Evolutionary conservation across 2,797 vertebrate genomes (phyloP).

Genomic region (Remorina albescens): DNA sequence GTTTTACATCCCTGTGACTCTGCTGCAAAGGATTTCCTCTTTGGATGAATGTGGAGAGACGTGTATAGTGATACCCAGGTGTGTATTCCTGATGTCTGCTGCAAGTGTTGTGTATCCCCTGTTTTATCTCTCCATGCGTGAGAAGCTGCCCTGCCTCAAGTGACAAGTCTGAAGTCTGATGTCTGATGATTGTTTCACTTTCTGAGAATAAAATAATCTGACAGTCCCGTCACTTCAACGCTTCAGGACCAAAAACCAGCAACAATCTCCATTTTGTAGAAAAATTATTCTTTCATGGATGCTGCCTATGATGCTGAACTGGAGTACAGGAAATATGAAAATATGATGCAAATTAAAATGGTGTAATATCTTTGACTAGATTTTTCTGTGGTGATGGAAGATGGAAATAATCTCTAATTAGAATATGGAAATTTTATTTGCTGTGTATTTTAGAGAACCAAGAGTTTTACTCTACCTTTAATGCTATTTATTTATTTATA

Average conservation of each 20-base stretch:
- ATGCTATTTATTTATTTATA: neutral
- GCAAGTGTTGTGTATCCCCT: slow-evolving; percentile 55
- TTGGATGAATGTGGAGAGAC: rapidly evolving
- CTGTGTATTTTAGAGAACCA: too few relatives aligned
- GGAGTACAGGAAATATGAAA: neutral
- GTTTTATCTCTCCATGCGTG: slow-evolving; percentile 45
- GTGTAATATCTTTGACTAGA: neutral
- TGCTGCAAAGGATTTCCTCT: rapidly evolving
- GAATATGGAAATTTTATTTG: neutral
- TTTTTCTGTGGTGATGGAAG: neutral
- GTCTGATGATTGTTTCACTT: too few relatives aligned
- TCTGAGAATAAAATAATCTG: too few relatives aligned
- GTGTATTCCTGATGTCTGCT: slow-evolving; percentile 16
- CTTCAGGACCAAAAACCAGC: too few relatives aligned
- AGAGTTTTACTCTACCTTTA: too few relatives aligned
- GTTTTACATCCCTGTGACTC: slow-evolving; percentile 18
- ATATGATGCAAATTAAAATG: slow-evolving; percentile 4
- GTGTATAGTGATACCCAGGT: rapidly evolving
- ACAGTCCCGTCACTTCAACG: too few relatives aligned
- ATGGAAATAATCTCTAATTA: neutral
- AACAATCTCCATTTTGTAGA: too few relatives aligned
- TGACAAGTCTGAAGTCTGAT: too few relatives aligned
- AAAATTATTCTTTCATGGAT: neutral
- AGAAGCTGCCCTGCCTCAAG: slow-evolving; percentile 18
- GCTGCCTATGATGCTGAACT: neutral